Evolutionary conservation across 1,140 invertebrate genomes (phyloP), one percentile per base, ranked within the genome.

Genomic region (Cyclargus thomasi): DNA sequence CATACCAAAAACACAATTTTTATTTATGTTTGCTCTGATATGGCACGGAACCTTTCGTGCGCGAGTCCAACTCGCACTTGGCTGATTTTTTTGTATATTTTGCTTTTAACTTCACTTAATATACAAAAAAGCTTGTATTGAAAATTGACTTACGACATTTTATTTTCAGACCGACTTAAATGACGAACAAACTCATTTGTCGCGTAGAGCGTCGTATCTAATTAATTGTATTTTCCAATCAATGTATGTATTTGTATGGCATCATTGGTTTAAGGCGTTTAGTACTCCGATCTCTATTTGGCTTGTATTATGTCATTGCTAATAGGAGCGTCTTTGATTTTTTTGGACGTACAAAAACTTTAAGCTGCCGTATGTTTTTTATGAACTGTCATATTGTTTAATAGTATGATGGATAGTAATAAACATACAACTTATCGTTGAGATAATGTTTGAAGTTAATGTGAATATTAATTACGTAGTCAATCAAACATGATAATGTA

Each of bases 211-310:
- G 53, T 16, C 23, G n/a, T 17, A 17, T 53, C 64, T 29, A 66
- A 36, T 63, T 67, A 63, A 63, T 67, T 67, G 21, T 63, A 53
- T 63, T 63, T 53, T 63, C 18, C 62, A 67, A 67, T 67, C 59
- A 67, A 11, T 53, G 18, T 21, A 62, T 47, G 67, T 16, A 67
- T 53, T 67, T 53, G 67, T 67, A 67, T 47, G 67, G 67, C 29
- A 67, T 67, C 67, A 67, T 67, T 63, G 67, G 36, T 36, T 64
- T 39, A 36, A 39, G 23, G 29, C 29, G 36, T 17, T 2, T 59
- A 47, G 39, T 47, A 47, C 39, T 14, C 39, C 2, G 14, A 47
- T 20, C 55, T 59, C 17, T 20, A 59, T 59, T 59, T 59, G 20
- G 55, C 21, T 47, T 21, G 55, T 59, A 20, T 59, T 59, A 59